Conservation (phyloP, 2,797 vertebrate species). For the Pteropus rufus region DNA sequence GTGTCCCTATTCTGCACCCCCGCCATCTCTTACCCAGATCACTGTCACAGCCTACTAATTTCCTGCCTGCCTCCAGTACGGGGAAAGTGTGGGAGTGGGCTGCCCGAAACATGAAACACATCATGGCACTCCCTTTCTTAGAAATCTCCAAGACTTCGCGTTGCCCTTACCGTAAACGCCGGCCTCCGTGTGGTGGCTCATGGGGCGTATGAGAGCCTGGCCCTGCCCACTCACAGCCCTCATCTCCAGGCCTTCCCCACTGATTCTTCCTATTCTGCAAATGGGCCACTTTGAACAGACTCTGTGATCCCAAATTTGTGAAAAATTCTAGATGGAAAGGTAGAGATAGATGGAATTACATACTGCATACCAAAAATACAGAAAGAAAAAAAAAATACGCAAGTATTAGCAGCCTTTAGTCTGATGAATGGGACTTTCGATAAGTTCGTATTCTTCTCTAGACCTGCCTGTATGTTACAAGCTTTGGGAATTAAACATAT, state of each 20-base stretch:
- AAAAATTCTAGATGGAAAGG: not conserved
- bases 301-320: not conserved
- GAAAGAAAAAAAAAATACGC: not conserved
- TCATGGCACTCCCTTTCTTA: not conserved
- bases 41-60: not conserved
- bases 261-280: not conserved
- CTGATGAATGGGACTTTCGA: not conserved
- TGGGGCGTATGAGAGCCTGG: not conserved
- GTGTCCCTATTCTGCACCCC: not conserved
- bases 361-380: not conserved
- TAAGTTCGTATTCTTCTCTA: not conserved
- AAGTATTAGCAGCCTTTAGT: not conserved
- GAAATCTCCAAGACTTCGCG: not conserved
- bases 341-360: not conserved
- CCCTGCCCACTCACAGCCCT: not conserved
- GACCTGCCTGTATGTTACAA: not conserved
- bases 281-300: not conserved
- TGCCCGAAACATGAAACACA: fast-evolving
- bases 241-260: not conserved
- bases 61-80: not conserved
- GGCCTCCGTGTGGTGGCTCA: not conserved
- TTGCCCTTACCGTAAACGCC: not conserved
- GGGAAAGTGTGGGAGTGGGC: fast-evolving
- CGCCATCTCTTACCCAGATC: not conserved
- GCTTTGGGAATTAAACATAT: not conserved